Conservation (phyloP, 2,113 vertebrate species). For the Nothoprocta perdicaria region DNA sequence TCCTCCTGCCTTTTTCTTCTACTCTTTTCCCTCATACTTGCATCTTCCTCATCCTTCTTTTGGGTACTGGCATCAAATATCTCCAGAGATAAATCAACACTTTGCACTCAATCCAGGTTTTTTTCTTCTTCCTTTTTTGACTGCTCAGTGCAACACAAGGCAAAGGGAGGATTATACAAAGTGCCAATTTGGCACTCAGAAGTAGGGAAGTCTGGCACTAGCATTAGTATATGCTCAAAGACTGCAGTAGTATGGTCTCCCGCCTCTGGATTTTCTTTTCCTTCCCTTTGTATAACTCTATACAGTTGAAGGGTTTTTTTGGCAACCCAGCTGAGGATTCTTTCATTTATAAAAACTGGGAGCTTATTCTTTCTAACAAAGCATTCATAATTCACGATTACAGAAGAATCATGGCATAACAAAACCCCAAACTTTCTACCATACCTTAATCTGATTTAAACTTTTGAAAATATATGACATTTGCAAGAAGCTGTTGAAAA, state of each 20-base stretch:
- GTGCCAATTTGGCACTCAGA: constrained; percentile 75
- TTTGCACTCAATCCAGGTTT: constrained; percentile 69
- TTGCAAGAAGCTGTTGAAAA: neutral
- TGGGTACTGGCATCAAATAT: constrained; percentile 64
- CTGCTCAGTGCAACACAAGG: constrained; percentile 70
- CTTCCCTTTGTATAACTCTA: constrained; percentile 50
- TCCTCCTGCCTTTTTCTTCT: neutral
- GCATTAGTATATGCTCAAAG: constrained; percentile 62
- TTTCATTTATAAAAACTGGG: neutral
- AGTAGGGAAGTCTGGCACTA: constrained; percentile 65
- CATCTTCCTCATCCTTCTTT: constrained; percentile 65
- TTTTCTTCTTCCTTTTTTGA: constrained; percentile 59
- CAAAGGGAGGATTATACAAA: constrained; percentile 69
- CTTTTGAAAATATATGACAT: neutral
- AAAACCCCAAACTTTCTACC: neutral
- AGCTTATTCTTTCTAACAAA: neutral
- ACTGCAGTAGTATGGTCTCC: constrained; percentile 42
- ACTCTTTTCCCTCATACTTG: constrained; percentile 53
- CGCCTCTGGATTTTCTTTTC: constrained; percentile 55
- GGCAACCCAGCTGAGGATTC: neutral
- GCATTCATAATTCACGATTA: neutral
- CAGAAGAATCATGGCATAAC: neutral
- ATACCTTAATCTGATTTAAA: neutral
- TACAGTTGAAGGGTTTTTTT: constrained; percentile 22
- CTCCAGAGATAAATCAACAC: constrained; percentile 75